A percentile compares a stretch with the other conserved stretches of the same genome.
These are phyloP conservation scores for Dascyllus trimaculatus DNA, from an alignment of 2,113 vertebrate genomes.

Conservation along the genomic window DNA sequence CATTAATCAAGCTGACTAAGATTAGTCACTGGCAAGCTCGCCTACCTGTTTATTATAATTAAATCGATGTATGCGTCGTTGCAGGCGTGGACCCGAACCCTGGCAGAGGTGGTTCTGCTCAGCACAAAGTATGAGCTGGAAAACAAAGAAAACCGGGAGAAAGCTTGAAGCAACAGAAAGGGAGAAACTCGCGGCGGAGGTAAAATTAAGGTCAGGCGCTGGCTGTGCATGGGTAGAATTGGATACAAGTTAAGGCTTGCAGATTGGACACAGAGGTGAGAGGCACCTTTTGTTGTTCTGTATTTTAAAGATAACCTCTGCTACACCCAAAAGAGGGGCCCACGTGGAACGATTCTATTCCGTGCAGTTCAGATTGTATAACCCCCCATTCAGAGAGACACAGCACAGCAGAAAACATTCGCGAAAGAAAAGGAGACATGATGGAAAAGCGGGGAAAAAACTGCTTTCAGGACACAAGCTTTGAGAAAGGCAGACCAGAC, in stretches of 20 bases:
- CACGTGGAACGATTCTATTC: slow-evolving; percentile 42
- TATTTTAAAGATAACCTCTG: slow-evolving; percentile 57
- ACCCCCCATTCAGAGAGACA: slow-evolving; percentile 47
- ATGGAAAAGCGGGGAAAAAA: slow-evolving; percentile 6
- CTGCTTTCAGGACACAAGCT: slow-evolving; percentile 9
- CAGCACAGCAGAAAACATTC: slow-evolving; percentile 30
- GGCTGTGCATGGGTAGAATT: slow-evolving; percentile 32
- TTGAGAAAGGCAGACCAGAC: slow-evolving; percentile 31
- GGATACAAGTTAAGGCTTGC: slow-evolving; percentile 15
- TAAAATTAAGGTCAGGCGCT: slow-evolving; percentile 4
- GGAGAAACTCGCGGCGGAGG: not conserved
- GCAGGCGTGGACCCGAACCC: slow-evolving; percentile 32
- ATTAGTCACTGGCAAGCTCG: slow-evolving; percentile 75
- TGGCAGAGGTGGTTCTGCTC: slow-evolving; percentile 17
- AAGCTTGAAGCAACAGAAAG: slow-evolving; percentile 31
- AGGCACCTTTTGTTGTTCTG: slow-evolving; percentile 49
- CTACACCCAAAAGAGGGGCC: slow-evolving; percentile 23
- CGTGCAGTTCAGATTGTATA: slow-evolving; percentile 50
- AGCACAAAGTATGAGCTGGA: slow-evolving; percentile 28
- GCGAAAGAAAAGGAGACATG: slow-evolving; percentile 41
- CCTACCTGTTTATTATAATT: slow-evolving; percentile 81
- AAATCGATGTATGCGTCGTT: slow-evolving; percentile 75
- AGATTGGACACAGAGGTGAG: slow-evolving; percentile 46
- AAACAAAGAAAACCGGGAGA: slow-evolving; percentile 25
- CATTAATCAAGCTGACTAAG: slow-evolving; percentile 83